phyloP scores from a whole-genome alignment of 2,888 invertebrate genomes.

The Pyrochroa serraticornis region DNA sequence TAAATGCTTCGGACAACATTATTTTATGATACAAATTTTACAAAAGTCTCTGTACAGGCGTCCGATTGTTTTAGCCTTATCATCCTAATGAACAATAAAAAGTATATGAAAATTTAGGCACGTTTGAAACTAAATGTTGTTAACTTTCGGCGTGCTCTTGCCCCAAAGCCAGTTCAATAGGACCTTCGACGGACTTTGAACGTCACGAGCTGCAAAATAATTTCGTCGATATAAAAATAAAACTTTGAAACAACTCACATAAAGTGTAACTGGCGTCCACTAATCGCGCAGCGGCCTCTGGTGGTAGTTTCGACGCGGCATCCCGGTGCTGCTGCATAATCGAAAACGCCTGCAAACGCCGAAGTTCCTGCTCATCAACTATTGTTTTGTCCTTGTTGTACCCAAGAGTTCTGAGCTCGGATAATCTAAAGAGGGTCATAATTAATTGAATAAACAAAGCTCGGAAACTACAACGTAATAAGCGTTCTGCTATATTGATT shows the following conservation, averaged over 20 bases:
- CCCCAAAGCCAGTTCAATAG: slow-evolving; percentile 84
- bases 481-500: background rate
- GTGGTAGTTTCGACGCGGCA: slow-evolving; percentile 70
- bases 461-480: background rate
- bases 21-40: slow-evolving; percentile 23
- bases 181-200: slow-evolving; percentile 79
- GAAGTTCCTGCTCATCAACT: slow-evolving; percentile 76
- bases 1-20: background rate
- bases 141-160: slow-evolving; percentile 71
- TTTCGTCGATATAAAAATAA: background rate
- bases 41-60: slow-evolving; percentile 17
- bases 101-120: slow-evolving; percentile 26
- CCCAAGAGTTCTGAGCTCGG: slow-evolving; percentile 75
- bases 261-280: slow-evolving; percentile 74
- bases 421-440: slow-evolving; percentile 62
- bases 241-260: slow-evolving; percentile 63
- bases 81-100: slow-evolving; percentile 8
- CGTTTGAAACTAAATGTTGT: slow-evolving; percentile 48
- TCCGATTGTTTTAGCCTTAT: slow-evolving; percentile 16
- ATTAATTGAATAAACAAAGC: background rate
- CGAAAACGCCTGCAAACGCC: slow-evolving; percentile 75
- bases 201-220: slow-evolving; percentile 71
- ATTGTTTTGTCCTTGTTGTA: slow-evolving; percentile 78
- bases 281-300: slow-evolving; percentile 74
- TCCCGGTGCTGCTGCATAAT: slow-evolving; percentile 72